phyloP scores from a whole-genome alignment of 2,888 invertebrate species.

The Brachyptera putata region DNA sequence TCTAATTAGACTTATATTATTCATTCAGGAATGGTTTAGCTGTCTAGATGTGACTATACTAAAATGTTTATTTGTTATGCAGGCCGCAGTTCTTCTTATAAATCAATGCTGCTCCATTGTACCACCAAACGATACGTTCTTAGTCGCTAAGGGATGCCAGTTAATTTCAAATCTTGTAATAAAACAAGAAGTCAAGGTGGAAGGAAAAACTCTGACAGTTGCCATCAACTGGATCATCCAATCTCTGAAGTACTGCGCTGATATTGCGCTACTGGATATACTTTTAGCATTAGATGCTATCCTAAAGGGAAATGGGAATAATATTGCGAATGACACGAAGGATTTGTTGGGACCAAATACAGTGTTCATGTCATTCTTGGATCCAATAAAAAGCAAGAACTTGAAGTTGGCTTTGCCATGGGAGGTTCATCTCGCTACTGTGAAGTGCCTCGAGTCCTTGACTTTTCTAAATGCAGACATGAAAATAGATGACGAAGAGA shows the following conservation, averaged over 20 bases:
- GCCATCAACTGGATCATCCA: conserved; percentile 43
- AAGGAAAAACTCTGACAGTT: conserved; percentile 42
- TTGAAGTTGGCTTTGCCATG: conserved; percentile 21
- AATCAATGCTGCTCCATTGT: conserved; percentile 34
- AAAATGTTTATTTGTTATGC: conserved; percentile 24
- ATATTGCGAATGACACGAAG: background rate
- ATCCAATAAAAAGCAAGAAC: background rate
- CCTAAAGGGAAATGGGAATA: conserved; percentile 39
- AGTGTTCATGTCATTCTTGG: conserved; percentile 17
- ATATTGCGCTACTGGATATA: conserved; percentile 40
- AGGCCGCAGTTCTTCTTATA: conserved; percentile 34
- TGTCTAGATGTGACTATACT: too few relatives aligned
- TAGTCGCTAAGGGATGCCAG: conserved; percentile 56
- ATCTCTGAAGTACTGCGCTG: conserved; percentile 40
- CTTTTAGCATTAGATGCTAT: conserved; percentile 44
- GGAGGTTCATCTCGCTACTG: conserved; percentile 21
- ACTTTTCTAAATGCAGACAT: conserved; percentile 4
- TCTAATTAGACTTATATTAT: too few relatives aligned
- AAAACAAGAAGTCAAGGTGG: conserved; percentile 50
- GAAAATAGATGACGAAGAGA: background rate
- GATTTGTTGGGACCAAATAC: conserved; percentile 22
- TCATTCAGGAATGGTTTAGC: too few relatives aligned
- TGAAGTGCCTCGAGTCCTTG: conserved; percentile 25
- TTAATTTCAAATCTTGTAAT: conserved; percentile 53
- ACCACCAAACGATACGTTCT: conserved; percentile 49